Evolutionary conservation across 1,140 invertebrate genomes (phyloP), one percentile per base, ranked within the genome.

Genomic region (Drosophila arawakana): DNA sequence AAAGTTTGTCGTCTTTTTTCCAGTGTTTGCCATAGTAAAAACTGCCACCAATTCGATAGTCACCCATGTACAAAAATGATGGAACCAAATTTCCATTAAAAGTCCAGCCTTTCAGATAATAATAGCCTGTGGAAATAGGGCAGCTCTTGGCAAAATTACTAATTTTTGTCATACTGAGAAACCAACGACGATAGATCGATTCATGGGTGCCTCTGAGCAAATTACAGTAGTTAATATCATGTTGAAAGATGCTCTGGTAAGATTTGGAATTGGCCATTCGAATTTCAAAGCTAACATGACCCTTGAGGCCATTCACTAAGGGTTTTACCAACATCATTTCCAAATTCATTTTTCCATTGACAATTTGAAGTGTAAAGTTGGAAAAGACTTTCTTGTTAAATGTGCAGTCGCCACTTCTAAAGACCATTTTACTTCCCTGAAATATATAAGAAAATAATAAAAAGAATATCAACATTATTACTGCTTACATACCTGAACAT

Each of bases 141-240:
- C 90, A 91, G 35, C 78, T 90, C 1, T 58, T 72, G 9, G 83
- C 73, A 39, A 91, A 84, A 57, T 91, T 91, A 7, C 85, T 74
- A 10, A 76, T 49, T 41, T 84, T 84, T 1, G 84, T 3, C 57
- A 82, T 76, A 34, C 39, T 76, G 1, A 52, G 49, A 25, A 62
- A 84, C 90, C 78, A 91, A n/a, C 75, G 83, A 3, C 90, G 77
- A 21, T 91, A 83, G 0, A 91, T 10, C 1, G 80, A 75, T 41
- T 80, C 49, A 9, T 79, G 82, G 0, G 74, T n/a, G 0, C 77
- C 73, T 7, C 67, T 80, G 7, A 91, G 67, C 10, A 91, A 18
- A 1, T 57, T 30, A 49, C 90, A 91, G 63, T 88, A 77, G 70
- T 91, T 85, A 6, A 91, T 61, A 50, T 88, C 71, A 47, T 91